Percentiles rank a stretch among this genome's conserved stretches.
These are phyloP conservation scores for Gambusia yucatana DNA, from an alignment of 2,797 vertebrate species.

Conservation along the genomic window DNA sequence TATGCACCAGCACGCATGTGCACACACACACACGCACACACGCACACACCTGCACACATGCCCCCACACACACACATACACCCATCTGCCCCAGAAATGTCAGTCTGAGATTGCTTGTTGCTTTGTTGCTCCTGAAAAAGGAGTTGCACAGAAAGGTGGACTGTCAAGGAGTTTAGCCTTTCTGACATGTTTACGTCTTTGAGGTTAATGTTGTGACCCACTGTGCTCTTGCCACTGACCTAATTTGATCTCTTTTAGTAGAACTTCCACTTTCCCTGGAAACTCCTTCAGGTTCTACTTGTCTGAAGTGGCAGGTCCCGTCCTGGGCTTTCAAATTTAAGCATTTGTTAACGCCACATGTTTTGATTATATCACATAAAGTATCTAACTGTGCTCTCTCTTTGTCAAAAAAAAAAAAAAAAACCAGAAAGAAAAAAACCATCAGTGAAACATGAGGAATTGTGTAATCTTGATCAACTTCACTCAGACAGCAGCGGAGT, in stretches of 20 bases:
- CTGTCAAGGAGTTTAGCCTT: conserved; percentile 47
- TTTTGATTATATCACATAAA: conserved; percentile 23
- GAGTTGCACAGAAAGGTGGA: conserved; percentile 45
- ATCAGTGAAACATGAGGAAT: conserved; percentile 37
- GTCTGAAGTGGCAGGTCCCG: conserved; percentile 12
- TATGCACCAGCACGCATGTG: conserved; percentile 13
- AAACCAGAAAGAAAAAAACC: background rate
- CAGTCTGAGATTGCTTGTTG: conserved; percentile 56
- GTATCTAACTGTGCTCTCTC: background rate
- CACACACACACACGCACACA: conserved; percentile 1
- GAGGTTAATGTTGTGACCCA: conserved; percentile 27
- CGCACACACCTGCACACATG: conserved; percentile 4
- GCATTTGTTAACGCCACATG: conserved; percentile 25
- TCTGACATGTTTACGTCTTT: conserved; percentile 56
- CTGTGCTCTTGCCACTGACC: conserved; percentile 45
- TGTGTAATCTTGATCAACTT: conserved; percentile 18
- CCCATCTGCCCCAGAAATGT: conserved; percentile 71
- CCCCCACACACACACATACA: conserved; percentile 14
- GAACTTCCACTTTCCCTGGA: conserved; percentile 22
- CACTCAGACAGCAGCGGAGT: conserved; percentile 10
- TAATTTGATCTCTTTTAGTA: conserved; percentile 35
- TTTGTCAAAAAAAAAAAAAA: background rate
- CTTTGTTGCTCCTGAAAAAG: conserved; percentile 48
- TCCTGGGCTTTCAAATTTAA: conserved; percentile 23
- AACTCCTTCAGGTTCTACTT: conserved; percentile 7